phyloP scores from a whole-genome alignment of 2,797 vertebrate species.

The Psittacula echo region DNA sequence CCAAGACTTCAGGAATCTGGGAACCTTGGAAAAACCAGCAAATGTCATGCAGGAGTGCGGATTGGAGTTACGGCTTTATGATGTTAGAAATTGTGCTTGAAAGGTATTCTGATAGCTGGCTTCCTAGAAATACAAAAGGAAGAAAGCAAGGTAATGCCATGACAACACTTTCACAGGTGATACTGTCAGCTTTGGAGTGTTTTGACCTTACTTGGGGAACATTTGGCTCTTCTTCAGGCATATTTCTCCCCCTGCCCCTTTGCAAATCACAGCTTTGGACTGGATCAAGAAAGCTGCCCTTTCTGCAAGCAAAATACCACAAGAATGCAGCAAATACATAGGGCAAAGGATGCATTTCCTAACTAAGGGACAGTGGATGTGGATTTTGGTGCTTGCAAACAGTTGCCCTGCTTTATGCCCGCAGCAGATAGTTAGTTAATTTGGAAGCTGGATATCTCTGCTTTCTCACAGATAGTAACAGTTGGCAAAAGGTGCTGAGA shows the following conservation, averaged over 20 bases:
- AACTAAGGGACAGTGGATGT: neutral
- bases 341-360: neutral
- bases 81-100: neutral
- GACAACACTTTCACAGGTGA: neutral
- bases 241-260: rapidly evolving
- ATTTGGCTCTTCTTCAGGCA: neutral
- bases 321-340: rapidly evolving
- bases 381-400: neutral
- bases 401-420: neutral
- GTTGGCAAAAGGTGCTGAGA: neutral
- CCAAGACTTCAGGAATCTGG: neutral
- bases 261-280: neutral
- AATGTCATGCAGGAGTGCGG: neutral
- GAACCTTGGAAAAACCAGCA: neutral
- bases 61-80: rapidly evolving
- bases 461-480: neutral
- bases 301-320: neutral
- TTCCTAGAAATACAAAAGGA: neutral
- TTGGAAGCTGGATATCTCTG: neutral
- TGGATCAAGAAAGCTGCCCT: neutral
- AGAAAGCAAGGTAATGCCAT: neutral
- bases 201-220: neutral
- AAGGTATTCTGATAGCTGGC: neutral
- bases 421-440: neutral
- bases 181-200: neutral